Evolutionary conservation across 2,888 invertebrate genomes (phyloP).

Genomic region (Sphaeridia pumilis): DNA sequence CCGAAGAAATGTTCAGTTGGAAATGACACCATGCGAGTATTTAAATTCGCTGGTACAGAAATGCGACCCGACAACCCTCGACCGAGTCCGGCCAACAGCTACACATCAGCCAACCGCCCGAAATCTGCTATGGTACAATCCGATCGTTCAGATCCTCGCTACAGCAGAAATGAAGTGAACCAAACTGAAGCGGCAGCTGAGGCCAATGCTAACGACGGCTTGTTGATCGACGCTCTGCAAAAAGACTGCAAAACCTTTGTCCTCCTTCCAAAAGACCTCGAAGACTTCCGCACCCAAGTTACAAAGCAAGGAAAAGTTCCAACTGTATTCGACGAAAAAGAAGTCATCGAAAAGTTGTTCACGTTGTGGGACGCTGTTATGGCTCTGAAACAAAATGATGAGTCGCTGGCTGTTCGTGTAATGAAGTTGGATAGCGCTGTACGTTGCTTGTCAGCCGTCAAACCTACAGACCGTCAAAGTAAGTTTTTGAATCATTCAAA

Average conservation of each 20-base stretch:
- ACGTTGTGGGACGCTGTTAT: slow-evolving; percentile 33
- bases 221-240: slow-evolving; percentile 3
- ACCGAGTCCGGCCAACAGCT: no score
- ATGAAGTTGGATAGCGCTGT: slow-evolving; percentile 26
- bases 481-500: no score
- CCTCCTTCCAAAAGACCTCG: slow-evolving; percentile 24
- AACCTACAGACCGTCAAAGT: no score
- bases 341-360: slow-evolving; percentile 25
- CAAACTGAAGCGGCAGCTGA: neutral
- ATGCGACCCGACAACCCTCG: no score
- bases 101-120: no score
- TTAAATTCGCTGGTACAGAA: no score
- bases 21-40: no score
- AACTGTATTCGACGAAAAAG: slow-evolving; percentile 26
- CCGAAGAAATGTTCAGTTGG: no score
- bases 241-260: slow-evolving; percentile 21
- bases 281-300: slow-evolving; percentile 23
- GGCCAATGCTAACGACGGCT: slow-evolving; percentile 2
- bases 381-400: slow-evolving; percentile 30
- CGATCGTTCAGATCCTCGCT: no score
- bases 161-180: no score
- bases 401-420: slow-evolving; percentile 27
- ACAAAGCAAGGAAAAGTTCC: slow-evolving; percentile 18
- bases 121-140: no score
- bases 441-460: no score